These are phyloP conservation scores for Ichneumon xanthorius DNA, from an alignment of 2,888 invertebrate genomes.

Conservation along the genomic window DNA sequence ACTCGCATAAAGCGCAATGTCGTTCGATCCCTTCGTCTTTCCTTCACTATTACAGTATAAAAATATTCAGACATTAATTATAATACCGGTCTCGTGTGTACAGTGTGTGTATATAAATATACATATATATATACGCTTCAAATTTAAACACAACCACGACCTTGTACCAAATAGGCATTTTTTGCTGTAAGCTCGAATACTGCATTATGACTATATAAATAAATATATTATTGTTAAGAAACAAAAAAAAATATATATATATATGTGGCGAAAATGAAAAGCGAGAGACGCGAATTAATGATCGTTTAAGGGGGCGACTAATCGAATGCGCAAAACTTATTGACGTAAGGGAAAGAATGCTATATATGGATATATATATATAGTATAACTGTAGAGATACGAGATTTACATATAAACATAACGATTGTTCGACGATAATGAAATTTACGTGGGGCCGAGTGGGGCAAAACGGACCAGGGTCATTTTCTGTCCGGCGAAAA, in stretches of 20 bases:
- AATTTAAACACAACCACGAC: constrained; percentile 35
- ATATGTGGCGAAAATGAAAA: constrained; percentile 14
- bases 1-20: constrained; percentile 33
- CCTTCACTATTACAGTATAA: constrained; percentile 31
- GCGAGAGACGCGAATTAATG: neutral
- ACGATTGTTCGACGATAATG: constrained; percentile 53
- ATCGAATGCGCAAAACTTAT: constrained; percentile 41
- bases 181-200: constrained; percentile 43
- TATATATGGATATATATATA: constrained; percentile 23
- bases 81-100: constrained; percentile 41
- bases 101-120: constrained; percentile 22
- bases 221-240: constrained; percentile 45
- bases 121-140: neutral
- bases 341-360: constrained; percentile 12
- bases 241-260: constrained; percentile 11
- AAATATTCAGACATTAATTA: constrained; percentile 33
- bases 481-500: no score
- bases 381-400: constrained; percentile 29
- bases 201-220: constrained; percentile 33
- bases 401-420: constrained; percentile 34
- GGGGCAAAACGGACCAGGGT: neutral
- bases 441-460: constrained; percentile 28
- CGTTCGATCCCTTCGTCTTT: constrained; percentile 54
- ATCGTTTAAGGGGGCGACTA: constrained; percentile 8
- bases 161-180: constrained; percentile 60